Evolutionary conservation across 2,888 invertebrate genomes (phyloP).

Genomic region (Nomada flava): DNA sequence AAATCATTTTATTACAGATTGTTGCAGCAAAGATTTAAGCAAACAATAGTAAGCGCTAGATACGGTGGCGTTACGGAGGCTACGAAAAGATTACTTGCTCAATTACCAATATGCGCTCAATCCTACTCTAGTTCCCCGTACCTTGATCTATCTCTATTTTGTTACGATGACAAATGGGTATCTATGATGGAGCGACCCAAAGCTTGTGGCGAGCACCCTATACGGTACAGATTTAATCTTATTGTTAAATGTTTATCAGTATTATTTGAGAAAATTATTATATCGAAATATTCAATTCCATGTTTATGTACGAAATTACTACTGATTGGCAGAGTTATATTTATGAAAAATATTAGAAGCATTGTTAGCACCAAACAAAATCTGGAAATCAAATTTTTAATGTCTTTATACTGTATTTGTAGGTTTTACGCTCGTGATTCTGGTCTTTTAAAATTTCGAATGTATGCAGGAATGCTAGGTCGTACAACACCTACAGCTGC

Average conservation of each 20-base stretch:
- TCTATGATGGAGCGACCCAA: conserved; percentile 98
- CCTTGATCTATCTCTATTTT: conserved; percentile 95
- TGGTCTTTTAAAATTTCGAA: conserved; percentile 91
- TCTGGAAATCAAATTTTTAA: neutral
- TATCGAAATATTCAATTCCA: neutral
- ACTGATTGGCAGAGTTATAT: neutral
- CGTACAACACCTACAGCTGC: conserved; percentile 89
- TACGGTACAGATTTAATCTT: conserved; percentile 87
- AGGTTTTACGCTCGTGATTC: conserved; percentile 95
- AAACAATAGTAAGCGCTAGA: conserved; percentile 94
- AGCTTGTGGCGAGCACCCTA: conserved; percentile 96
- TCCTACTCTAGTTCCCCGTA: conserved; percentile 97
- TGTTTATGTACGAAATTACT: neutral
- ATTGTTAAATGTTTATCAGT: neutral
- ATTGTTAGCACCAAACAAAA: neutral
- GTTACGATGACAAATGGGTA: conserved; percentile 98
- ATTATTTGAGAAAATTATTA: neutral
- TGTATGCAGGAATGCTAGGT: conserved; percentile 88
- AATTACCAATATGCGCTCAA: conserved; percentile 97
- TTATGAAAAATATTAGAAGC: neutral
- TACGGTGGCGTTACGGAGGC: conserved; percentile 96
- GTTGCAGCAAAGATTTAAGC: conserved; percentile 91
- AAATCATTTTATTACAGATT: conserved; percentile 80
- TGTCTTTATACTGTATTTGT: conserved; percentile 31
- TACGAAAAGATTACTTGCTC: conserved; percentile 94